A percentile compares a stretch with the other conserved stretches of the same genome.
These are phyloP conservation scores for Mus spretus DNA, from an alignment of 2,797 vertebrate species.

Conservation along the genomic window DNA sequence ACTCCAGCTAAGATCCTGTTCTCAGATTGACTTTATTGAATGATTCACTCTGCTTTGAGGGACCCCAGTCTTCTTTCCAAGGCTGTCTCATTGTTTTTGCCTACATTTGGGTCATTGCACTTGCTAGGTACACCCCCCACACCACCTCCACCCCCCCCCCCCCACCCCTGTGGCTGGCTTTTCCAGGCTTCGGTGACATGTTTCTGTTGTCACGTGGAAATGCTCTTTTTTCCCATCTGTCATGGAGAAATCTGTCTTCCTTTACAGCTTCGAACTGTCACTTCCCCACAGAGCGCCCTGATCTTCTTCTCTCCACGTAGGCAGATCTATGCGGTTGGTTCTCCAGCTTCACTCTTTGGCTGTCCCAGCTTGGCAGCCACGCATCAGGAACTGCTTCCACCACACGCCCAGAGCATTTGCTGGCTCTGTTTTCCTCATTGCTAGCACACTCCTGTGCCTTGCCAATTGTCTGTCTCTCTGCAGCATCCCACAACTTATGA, in stretches of 20 bases:
- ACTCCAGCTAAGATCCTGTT: background rate
- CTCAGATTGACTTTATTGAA: constrained; percentile 14
- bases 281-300: background rate
- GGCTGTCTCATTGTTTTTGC: background rate
- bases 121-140: background rate
- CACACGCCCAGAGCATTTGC: background rate
- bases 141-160: background rate
- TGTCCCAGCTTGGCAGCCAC: background rate
- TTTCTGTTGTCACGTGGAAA: background rate
- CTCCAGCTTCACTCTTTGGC: background rate
- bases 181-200: background rate
- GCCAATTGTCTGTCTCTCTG: background rate
- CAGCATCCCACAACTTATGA: background rate
- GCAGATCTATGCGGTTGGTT: background rate
- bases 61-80: background rate
- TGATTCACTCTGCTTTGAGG: background rate
- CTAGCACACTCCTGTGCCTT: background rate
- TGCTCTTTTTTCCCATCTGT: background rate
- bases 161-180: background rate
- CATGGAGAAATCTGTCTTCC: background rate
- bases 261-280: background rate
- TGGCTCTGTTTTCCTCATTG: background rate
- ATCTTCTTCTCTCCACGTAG: background rate
- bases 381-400: background rate
- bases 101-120: background rate